Evolutionary conservation across 2,888 invertebrate species (phyloP), one percentile per base, ranked within the genome.

Genomic region (Mayetiola destructor): DNA sequence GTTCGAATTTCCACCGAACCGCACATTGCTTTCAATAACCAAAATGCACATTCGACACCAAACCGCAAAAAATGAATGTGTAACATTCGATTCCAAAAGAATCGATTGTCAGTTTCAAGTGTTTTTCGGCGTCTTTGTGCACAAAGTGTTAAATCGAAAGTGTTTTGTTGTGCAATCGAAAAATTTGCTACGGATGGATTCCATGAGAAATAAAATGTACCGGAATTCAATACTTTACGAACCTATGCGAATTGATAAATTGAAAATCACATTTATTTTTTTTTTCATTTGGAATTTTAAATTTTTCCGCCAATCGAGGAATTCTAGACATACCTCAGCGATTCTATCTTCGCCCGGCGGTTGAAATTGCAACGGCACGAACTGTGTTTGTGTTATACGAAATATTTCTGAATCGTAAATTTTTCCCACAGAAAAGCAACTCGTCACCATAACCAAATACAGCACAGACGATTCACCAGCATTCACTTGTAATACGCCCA

Each of bases 11-110:
- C 95, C 18, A 99, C 88, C 57, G 92, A 93, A 18, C 99, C 99
- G 76, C 97, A 97, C 85, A 96, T 96, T 35, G 89, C 81, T 72
- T 92, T 90, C 40, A 96, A 76, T 58, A 99, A 75, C 99, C 99
- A 99, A 55, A 85, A 80, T 61, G 81, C 80, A 64, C 89, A 88
- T 68, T 93, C 85, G 39, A 99, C 87, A 56, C 91, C 91, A 76
- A 82, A 97, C 63, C 93, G 80, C 65, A 94, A 81, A 63, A 97
- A 76, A 73, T 94, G 93, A 61, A 95, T 87, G 69, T 93, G 92
- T 61, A 99, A 76, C 77, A 91, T 93, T 64, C 95, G 84, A 72
- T 99, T 99, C 96, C 97, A 99, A 70, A 99, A 97, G 72, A 99
- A 99, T 68, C 96, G 80, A 67, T 94, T 92, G 73, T 99, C 97